phyloP scores from a whole-genome alignment of 2,113 vertebrate species.

The Hydrolagus affinis region DNA sequence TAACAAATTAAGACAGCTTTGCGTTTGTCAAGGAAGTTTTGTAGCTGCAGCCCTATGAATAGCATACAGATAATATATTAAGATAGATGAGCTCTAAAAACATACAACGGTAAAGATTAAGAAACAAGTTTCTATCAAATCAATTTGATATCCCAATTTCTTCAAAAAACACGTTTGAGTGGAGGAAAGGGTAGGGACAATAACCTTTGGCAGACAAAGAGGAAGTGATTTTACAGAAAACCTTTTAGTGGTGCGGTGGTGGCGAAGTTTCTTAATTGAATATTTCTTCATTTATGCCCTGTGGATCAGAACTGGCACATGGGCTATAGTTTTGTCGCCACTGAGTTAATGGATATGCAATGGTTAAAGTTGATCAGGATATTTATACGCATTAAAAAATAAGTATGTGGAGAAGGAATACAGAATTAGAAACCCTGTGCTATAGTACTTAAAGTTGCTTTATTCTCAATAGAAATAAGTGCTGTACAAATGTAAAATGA shows the following conservation, averaged over 20 bases:
- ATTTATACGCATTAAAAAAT: not conserved
- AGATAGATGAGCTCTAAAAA: not conserved
- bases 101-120: not conserved
- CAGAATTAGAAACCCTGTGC: not conserved
- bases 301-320: too few relatives aligned
- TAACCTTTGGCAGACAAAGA: too few relatives aligned
- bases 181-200: not conserved
- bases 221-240: too few relatives aligned
- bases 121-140: not conserved
- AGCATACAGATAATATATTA: not conserved
- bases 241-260: too few relatives aligned
- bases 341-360: not conserved
- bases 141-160: not conserved
- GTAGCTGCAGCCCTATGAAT: not conserved
- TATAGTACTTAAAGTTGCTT: not conserved
- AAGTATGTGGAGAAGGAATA: not conserved
- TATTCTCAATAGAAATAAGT: slow-evolving; percentile 17
- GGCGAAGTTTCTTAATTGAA: too few relatives aligned
- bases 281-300: too few relatives aligned
- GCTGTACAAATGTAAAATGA: not conserved
- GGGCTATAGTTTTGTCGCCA: too few relatives aligned
- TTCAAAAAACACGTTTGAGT: not conserved
- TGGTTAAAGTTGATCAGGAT: not conserved
- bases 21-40: not conserved
- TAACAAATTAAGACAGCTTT: not conserved